Evolutionary conservation across 2,888 invertebrate genomes (phyloP), one percentile per base, ranked within the genome.

Genomic region (Cancer borealis): DNA sequence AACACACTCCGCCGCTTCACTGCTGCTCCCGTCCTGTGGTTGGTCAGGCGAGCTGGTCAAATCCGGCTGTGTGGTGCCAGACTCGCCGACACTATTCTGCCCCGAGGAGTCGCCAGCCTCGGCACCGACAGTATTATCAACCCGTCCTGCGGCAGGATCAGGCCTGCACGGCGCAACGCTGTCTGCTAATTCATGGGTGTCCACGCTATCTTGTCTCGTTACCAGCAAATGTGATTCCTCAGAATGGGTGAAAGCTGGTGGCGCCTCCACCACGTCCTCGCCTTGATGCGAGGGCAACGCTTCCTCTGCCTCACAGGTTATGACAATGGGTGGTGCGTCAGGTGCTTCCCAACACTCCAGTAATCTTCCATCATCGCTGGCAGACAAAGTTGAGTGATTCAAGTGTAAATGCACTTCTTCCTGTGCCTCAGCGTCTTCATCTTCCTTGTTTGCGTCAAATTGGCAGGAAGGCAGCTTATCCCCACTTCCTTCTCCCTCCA

Each of bases 371-470:
- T 84, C 84, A 84, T 39, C 84, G 1, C 84, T 39, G 84, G 39
- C 84, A 84, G 84, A 84, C 84, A 84, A 39, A 39, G 39, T 12
- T 12, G 84, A 84, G 84, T 84, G 39, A 39, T 30, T 39, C 84
- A 84, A 39, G 84, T 30, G 84, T 30, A 84, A 84, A 84, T 39
- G 39, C 84, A 39, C 39, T 30, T 30, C 84, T 84, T 84, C 84
- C 84, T 84, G 84, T 39, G 84, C 39, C 17, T 30, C 84, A 14
- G 39, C 14, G 84, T 30, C 84, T 84, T 84, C 39, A 84, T 30
- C 84, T 39, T 84, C 84, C 84, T 84, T 84, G 84, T 84, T 84
- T 84, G 39, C 30, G 84, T 84, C 84, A 84, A 84, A 84, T 84
- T 84, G 84, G 39, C 39, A 84, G 84, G 84, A 30, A 84, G 39